Conservation (phyloP, 2,113 vertebrate species). For the Sisor rabdophorus region DNA sequence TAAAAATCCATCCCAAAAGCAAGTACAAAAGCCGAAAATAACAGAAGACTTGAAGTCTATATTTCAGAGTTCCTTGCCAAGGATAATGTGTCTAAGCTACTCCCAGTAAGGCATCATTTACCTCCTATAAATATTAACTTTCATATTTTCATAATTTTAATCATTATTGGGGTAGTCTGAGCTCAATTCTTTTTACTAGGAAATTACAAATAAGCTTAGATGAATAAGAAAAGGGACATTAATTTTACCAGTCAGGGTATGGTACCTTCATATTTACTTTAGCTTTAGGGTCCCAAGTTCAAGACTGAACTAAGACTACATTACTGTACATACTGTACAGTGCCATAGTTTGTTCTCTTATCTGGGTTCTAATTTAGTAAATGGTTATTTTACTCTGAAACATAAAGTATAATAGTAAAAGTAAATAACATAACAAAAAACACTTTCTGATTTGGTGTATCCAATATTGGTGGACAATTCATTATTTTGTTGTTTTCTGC, state of each 20-base stretch:
- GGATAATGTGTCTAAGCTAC: conserved; percentile 9
- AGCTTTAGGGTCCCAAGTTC: no score
- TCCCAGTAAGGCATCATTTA: conserved; percentile 38
- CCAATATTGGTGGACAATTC: no score
- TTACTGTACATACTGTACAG: no score
- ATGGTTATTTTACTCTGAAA: no score
- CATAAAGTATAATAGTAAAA: no score
- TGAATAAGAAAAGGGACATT: background rate
- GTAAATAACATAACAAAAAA: no score
- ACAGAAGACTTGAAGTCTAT: background rate
- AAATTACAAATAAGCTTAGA: background rate
- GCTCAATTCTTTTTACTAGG: background rate
- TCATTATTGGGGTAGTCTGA: conserved; percentile 20
- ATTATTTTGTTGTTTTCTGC: no score
- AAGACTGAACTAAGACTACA: no score
- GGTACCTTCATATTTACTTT: background rate
- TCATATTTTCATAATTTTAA: conserved; percentile 55
- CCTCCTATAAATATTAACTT: conserved; percentile 52
- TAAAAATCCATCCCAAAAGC: background rate
- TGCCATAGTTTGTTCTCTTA: no score
- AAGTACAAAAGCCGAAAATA: background rate
- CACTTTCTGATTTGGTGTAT: no score
- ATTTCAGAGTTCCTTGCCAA: background rate
- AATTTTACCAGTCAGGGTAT: background rate
- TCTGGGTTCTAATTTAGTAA: no score